phyloP scores from a whole-genome alignment of 2,113 vertebrate species.

The Sclerurus mexicanus region DNA sequence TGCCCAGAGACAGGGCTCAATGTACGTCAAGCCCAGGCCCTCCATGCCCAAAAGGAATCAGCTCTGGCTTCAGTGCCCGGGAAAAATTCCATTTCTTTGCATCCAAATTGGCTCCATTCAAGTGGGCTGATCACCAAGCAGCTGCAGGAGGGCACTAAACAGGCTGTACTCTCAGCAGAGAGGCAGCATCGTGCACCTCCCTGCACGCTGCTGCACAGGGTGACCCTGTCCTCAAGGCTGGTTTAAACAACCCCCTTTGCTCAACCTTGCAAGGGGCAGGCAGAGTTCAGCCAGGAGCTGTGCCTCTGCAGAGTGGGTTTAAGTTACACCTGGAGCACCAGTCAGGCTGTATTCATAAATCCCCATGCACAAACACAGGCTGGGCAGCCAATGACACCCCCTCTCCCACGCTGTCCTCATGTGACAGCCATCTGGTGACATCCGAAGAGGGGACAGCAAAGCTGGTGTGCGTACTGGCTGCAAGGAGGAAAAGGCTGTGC shows the following conservation, averaged over 20 bases:
- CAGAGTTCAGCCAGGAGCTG: not conserved
- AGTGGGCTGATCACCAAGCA: not conserved
- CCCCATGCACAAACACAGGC: not conserved
- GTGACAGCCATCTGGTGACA: not conserved
- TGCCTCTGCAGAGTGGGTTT: not conserved
- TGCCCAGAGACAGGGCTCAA: not conserved
- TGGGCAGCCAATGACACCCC: not conserved
- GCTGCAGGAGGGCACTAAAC: not conserved
- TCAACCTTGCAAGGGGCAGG: not conserved
- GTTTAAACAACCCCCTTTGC: not conserved
- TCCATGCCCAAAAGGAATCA: not conserved
- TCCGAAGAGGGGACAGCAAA: not conserved
- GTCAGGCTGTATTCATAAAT: not conserved
- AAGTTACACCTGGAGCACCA: not conserved
- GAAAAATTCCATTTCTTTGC: not conserved
- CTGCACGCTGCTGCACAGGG: rapidly evolving
- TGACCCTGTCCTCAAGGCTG: not conserved
- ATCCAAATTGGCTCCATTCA: not conserved
- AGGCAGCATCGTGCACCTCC: not conserved
- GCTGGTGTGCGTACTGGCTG: not conserved
- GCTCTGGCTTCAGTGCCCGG: not conserved
- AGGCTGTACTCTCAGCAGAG: not conserved
- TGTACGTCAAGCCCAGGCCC: not conserved
- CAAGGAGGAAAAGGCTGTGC: not conserved
- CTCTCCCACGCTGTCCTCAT: not conserved